Evolutionary conservation across 1,140 invertebrate genomes (phyloP).

Genomic region (Halyomorpha halys): DNA sequence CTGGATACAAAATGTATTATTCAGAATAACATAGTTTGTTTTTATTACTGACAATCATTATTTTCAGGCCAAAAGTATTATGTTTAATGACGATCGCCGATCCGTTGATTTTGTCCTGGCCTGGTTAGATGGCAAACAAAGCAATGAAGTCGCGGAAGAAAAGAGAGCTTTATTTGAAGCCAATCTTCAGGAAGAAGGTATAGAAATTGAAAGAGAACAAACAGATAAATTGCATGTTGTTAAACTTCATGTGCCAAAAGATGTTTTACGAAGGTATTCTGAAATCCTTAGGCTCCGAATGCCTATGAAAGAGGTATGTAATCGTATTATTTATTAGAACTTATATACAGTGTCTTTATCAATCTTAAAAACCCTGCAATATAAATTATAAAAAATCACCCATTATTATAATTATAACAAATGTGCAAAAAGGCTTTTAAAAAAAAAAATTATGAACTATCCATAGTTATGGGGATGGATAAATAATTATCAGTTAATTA

Average conservation of each 20-base stretch:
- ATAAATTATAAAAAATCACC: conserved; percentile 2
- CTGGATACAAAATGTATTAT: no score
- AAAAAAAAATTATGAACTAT: no score
- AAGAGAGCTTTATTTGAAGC: neutral
- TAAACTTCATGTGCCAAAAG: conserved; percentile 76
- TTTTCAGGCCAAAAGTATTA: conserved; percentile 23
- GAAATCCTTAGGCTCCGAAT: conserved; percentile 89
- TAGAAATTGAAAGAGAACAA: conserved; percentile 4
- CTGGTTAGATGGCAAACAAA: conserved; percentile 25
- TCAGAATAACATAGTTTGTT: no score
- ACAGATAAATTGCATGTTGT: conserved; percentile 42
- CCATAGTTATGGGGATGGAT: no score
- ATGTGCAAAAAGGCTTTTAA: no score
- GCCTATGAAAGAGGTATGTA: conserved; percentile 76
- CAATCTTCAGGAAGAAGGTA: conserved; percentile 8
- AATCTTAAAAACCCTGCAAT: no score
- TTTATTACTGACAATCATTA: neutral
- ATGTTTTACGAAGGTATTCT: conserved; percentile 77
- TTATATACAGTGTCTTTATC: neutral
- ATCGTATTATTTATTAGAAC: neutral
- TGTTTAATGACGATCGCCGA: conserved; percentile 26
- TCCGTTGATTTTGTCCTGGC: conserved; percentile 30
- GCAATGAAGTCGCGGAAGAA: conserved; percentile 37
- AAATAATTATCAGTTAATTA: no score
- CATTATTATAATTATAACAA: no score